Conservation (phyloP, 2,888 invertebrate genomes). For the Unio delphinus region DNA sequence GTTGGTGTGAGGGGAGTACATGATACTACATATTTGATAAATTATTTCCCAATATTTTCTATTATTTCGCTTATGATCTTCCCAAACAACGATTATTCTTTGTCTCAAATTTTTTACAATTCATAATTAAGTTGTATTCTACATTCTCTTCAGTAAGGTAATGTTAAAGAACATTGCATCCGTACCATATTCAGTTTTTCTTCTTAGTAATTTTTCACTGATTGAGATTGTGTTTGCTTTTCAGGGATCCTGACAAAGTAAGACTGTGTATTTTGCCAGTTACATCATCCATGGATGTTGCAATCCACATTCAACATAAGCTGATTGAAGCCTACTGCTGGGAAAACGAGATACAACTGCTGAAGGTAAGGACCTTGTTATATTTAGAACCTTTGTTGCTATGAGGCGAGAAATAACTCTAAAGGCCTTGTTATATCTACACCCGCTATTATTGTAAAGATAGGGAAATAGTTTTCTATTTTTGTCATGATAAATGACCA, state of each 20-base stretch:
- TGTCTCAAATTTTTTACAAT: no score
- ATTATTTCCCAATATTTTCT: no score
- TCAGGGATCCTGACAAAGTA: slow-evolving; percentile 60
- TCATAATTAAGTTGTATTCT: no score
- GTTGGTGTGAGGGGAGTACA: no score
- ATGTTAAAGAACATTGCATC: neutral
- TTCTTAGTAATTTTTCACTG: neutral
- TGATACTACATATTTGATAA: no score
- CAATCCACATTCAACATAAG: slow-evolving; percentile 63
- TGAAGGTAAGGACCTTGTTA: slow-evolving; percentile 47
- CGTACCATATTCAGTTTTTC: neutral
- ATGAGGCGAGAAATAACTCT: slow-evolving; percentile 7
- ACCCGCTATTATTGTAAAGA: no score
- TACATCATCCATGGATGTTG: slow-evolving; percentile 46
- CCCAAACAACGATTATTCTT: no score
- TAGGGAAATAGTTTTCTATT: no score
- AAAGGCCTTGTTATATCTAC: slow-evolving; percentile 1
- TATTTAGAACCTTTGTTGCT: no score
- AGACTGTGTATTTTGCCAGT: slow-evolving; percentile 62
- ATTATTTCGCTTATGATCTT: no score
- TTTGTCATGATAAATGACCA: no score
- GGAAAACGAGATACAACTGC: slow-evolving; percentile 63
- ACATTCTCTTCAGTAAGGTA: no score
- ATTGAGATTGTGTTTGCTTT: slow-evolving; percentile 1
- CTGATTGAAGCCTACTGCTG: slow-evolving; percentile 67